Base-by-base conservation (phyloP, 2,113 vertebrate species). In the Triplophysa tibetana region DNA sequence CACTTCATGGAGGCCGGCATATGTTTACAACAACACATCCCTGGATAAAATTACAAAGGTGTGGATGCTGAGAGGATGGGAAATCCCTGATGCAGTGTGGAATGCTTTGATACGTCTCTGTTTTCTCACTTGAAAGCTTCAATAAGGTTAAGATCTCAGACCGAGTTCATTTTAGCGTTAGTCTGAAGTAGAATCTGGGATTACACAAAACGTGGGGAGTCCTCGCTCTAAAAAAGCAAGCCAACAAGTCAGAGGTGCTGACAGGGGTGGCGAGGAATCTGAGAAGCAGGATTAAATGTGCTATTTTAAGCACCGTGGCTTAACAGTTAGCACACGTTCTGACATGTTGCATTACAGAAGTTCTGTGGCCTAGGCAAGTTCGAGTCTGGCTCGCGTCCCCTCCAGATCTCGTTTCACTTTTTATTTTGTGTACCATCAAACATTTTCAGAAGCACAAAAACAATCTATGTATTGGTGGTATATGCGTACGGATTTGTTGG, bases 81-180 rank as follows among this genome's bases (percentile, higher is more conserved):
- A 75, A 77, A 52, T 86, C 70, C 85, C 81, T 89, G 90, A 91
- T 93, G 89, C 93, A 91, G 91, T 89, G 89, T 88, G 89, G 83
- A 89, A 92, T 92, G 93, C 91, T 92, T 94, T 89, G 85, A 91
- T 93, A 94, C 91, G 11, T 82, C 54, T 68, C 66, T 52, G 41
- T 21, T 56, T 70, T 38, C 76, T 66, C 33, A 54, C 92, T 93
- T 93, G 90, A 89, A 92, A 93, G 90, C 92, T 90, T 70, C 92
- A 93, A 90, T 94, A 93, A 95, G 92, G 93, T 95, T 95, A 94
- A 96, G 94, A 95, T 95, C 93, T 94, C 92, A 93, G 93, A 87
- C 93, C 92, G 91, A 92, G 93, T 93, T 94, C 94, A 91, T 93
- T 94, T 93, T 89, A 90, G 93, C 92, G 94, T 94, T 93, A 94